These are phyloP conservation scores for Orthonyx spaldingii DNA, from an alignment of 2,113 vertebrate genomes.

Conservation along the genomic window DNA sequence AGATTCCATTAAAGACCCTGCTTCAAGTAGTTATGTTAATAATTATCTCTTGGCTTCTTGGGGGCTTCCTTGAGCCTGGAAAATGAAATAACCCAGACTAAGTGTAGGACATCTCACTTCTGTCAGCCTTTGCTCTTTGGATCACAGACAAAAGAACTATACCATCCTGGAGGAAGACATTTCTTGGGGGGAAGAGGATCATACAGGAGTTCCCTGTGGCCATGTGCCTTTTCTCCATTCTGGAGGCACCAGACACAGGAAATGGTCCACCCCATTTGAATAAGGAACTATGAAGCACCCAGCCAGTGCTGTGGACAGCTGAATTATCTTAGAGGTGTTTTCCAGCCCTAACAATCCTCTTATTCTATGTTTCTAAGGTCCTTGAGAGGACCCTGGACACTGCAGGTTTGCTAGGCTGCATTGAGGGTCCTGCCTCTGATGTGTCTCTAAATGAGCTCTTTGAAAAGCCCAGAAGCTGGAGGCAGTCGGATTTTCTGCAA, in stretches of 20 bases:
- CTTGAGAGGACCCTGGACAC: background rate
- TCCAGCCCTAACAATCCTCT: background rate
- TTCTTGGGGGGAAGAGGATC: fast-evolving
- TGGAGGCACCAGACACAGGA: background rate
- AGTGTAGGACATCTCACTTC: fast-evolving
- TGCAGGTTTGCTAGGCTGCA: background rate
- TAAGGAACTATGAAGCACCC: background rate
- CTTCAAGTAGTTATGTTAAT: background rate
- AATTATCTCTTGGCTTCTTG: background rate
- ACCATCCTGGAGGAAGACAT: background rate
- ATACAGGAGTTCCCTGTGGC: fast-evolving
- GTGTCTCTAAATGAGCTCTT: background rate
- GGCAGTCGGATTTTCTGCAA: background rate
- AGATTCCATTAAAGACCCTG: background rate
- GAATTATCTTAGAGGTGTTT: fast-evolving
- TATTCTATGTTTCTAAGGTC: background rate
- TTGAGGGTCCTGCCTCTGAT: background rate
- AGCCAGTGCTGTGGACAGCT: background rate
- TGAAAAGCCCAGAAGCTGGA: background rate
- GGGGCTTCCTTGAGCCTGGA: background rate
- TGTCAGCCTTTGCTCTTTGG: background rate
- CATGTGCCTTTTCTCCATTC: background rate
- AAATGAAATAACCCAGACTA: background rate
- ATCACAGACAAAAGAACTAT: background rate
- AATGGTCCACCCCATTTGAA: fast-evolving